These are phyloP conservation scores for Apodemia hepburni DNA, from an alignment of 2,888 invertebrate species.

Conservation along the genomic window DNA sequence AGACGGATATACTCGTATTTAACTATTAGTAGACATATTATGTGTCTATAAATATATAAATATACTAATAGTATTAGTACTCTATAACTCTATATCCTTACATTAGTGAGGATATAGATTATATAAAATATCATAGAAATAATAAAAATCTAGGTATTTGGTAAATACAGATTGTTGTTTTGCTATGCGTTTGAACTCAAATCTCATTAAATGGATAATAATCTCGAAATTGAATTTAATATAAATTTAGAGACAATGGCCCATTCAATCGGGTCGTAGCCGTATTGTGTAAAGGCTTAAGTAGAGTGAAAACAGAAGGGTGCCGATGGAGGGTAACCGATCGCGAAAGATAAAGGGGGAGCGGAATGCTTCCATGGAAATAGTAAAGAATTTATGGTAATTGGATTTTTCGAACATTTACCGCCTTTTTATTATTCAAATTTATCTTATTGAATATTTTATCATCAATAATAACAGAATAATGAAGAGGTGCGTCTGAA, in stretches of 20 bases:
- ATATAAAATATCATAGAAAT: too few species aligned
- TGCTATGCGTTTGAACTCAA: neutral
- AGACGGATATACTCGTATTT: too few species aligned
- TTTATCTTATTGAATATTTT: constrained; percentile 18
- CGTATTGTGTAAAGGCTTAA: constrained; percentile 32
- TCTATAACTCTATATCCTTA: too few species aligned
- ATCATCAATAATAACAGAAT: constrained; percentile 5
- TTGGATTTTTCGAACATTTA: constrained; percentile 44
- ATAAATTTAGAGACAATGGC: constrained; percentile 7
- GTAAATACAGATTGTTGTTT: neutral
- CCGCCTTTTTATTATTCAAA: constrained; percentile 31
- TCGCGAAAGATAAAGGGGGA: constrained; percentile 44
- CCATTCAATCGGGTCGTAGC: constrained; percentile 22
- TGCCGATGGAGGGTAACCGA: constrained; percentile 46
- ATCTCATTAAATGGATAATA: constrained; percentile 2
- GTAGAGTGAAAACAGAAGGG: constrained; percentile 39
- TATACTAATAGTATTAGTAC: too few species aligned
- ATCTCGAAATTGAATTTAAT: constrained; percentile 12
- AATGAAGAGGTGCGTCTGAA: constrained; percentile 12
- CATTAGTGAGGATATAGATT: too few species aligned
- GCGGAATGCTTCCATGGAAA: constrained; percentile 36
- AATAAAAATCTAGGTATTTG: too few species aligned
- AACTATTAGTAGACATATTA: too few species aligned
- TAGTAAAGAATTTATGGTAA: constrained; percentile 42
- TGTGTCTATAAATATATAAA: too few species aligned